Percentiles rank a stretch among this genome's conserved stretches.
Evolutionary conservation across 30 jellyfish, hydroid and myxozoan genomes (phyloP).

Genomic region (Turritopsis dohrnii): DNA sequence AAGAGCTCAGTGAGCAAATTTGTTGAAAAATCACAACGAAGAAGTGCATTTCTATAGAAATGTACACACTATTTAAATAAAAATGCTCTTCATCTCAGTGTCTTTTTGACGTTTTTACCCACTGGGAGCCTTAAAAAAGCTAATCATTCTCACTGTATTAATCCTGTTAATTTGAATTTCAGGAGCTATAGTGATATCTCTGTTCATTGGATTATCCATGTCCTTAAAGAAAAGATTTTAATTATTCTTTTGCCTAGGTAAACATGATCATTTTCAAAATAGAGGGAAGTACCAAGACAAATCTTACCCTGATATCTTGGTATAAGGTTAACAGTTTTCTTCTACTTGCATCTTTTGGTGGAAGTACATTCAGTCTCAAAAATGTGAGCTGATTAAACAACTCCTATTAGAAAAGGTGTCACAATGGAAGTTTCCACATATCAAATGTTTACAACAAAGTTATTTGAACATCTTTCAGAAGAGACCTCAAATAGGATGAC

Average conservation of each 20-base stretch:
- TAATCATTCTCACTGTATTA: constrained; percentile 47
- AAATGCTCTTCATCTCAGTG: too few relatives aligned
- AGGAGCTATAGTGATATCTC: constrained; percentile 54
- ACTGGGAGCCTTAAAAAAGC: background rate
- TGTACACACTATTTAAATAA: too few relatives aligned
- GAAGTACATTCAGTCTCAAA: constrained; percentile 52
- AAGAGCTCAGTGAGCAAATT: too few relatives aligned
- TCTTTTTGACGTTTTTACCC: too few relatives aligned
- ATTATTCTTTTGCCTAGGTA: background rate
- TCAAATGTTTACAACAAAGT: too few relatives aligned
- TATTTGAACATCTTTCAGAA: too few relatives aligned
- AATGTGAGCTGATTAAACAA: constrained; percentile 55
- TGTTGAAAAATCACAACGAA: too few relatives aligned
- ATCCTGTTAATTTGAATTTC: constrained; percentile 51
- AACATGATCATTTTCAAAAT: background rate
- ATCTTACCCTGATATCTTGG: constrained; percentile 59
- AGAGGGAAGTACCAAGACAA: background rate
- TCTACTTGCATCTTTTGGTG: constrained; percentile 66
- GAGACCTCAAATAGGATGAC: too few relatives aligned
- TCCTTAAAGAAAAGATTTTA: constrained; percentile 31
- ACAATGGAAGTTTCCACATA: too few relatives aligned
- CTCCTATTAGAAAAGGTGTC: constrained; percentile 32
- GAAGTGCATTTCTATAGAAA: too few relatives aligned
- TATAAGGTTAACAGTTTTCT: constrained; percentile 41
- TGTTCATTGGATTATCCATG: constrained; percentile 68